These are phyloP conservation scores for Conus canariensis DNA, from an alignment of 2,888 invertebrate species.

Conservation along the genomic window DNA sequence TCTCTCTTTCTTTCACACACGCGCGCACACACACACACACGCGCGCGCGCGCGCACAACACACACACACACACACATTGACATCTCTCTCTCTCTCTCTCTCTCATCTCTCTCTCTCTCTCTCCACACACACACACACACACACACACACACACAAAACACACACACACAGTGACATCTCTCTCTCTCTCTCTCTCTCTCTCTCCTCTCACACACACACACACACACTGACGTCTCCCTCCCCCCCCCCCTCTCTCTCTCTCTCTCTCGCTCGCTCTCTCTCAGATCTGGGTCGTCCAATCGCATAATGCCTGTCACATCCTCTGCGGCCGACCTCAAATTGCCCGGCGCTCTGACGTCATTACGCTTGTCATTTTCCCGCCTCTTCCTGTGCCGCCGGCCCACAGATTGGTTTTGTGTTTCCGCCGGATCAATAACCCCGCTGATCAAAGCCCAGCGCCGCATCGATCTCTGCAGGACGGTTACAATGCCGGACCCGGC, in stretches of 20 bases:
- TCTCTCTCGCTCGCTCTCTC: not conserved
- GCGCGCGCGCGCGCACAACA: too few species aligned
- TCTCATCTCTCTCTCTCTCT: too few species aligned
- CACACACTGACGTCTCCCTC: too few species aligned
- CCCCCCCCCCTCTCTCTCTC: not conserved
- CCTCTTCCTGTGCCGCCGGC: not conserved
- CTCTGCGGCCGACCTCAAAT: not conserved
- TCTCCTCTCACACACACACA: too few species aligned
- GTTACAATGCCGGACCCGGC: too few species aligned
- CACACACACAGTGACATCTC: not conserved
- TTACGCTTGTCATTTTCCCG: not conserved
- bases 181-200: conserved; percentile 9
- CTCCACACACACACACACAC: too few species aligned
- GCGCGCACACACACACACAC: too few species aligned
- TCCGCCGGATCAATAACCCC: not conserved
- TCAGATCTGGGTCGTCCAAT: not conserved
- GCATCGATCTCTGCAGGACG: not conserved
- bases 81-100: too few species aligned
- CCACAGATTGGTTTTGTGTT: too few species aligned
- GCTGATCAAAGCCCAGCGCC: not conserved
- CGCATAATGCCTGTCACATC: not conserved
- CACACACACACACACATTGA: too few species aligned
- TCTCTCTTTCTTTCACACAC: too few species aligned
- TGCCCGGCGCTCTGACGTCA: not conserved
- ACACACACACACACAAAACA: too few species aligned